phyloP scores from a whole-genome alignment of 2,113 vertebrate genomes.

The Centropristis striata region DNA sequence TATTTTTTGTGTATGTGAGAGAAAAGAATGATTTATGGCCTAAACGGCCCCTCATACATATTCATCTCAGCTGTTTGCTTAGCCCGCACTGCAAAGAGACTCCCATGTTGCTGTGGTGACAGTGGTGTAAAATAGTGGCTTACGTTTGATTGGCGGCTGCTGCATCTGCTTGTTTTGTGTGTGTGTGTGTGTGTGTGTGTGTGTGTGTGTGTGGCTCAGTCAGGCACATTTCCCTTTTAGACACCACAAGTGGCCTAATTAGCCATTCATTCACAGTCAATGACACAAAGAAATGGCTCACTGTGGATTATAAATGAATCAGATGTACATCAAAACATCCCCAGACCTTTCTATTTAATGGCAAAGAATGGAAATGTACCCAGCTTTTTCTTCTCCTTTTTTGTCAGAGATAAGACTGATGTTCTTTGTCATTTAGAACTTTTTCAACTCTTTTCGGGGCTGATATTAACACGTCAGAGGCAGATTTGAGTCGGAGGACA shows the following conservation, averaged over 20 bases:
- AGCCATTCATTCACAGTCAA: constrained; percentile 57
- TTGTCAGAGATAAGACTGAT: constrained; percentile 3
- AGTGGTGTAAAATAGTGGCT: constrained; percentile 23
- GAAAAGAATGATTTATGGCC: no score
- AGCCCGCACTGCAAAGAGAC: constrained; percentile 10
- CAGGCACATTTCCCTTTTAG: constrained; percentile 51
- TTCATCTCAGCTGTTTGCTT: not conserved
- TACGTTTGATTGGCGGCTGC: constrained; percentile 50
- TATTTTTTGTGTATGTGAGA: no score
- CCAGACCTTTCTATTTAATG: not conserved
- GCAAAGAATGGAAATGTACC: constrained; percentile 4
- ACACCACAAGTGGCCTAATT: constrained; percentile 63
- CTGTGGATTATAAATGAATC: constrained; percentile 27
- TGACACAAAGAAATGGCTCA: constrained; percentile 25
- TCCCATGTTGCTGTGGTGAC: constrained; percentile 57
- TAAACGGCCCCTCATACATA: no score
- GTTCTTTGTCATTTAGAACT: constrained; percentile 19
- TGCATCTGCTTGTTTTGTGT: constrained; percentile 32
- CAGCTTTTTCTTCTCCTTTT: not conserved
- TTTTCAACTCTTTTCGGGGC: not conserved
- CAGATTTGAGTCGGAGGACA: constrained; percentile 32
- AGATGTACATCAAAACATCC: constrained; percentile 25
- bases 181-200: constrained; percentile 18
- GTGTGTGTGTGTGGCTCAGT: constrained; percentile 42
- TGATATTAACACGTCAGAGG: constrained; percentile 17